Base-by-base conservation (phyloP, 1,140 invertebrate species). In the Aphis gossypii region DNA sequence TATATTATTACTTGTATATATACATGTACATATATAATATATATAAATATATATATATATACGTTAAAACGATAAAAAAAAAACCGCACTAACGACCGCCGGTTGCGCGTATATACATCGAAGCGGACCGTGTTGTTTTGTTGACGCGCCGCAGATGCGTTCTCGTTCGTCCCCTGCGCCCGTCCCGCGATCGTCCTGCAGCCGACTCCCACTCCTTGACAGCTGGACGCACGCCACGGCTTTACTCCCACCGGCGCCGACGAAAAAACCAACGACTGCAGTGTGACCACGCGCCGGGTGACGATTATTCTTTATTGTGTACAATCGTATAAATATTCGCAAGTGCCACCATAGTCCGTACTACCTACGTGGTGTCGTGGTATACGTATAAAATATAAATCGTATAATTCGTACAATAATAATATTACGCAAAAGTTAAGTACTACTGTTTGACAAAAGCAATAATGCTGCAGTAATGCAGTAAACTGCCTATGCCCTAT, bases 61-160 rank as follows among this genome's bases (percentile, higher is more conserved):
- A 30, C 20, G 54, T 68, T 56, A 88, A 68, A 68, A 68, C 18
- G 30, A 88, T n/a, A 88, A 90, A 56, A 56, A 89, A 87, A 88
- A 90, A 60, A 60, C 9, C 35, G 89, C 89, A 90, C 89, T 60
- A 90, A 60, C 54, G 54, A 90, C 89, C 89, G 54, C 89, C 89
- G 89, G 54, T 60, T 90, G 30, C 89, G 89, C 89, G 89, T 90
- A 90, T 35, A 90, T 60, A 90, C 89, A 60, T 90, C 89, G 89
- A 56, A 90, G 23, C 89, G 89, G 54, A 90, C 89, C 89, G 89
- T 90, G 51, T 90, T 90, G 89, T 90, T 90, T 90, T 90, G 89
- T 68, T 90, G 89, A 60, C 89, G 89, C 89, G 38, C 89, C 54
- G 89, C 51, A 60, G 54, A 56, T 60, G 89, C 89, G 86, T 25